Evolutionary conservation across 2,888 invertebrate species (phyloP).

Genomic region (Tipula lateralis): DNA sequence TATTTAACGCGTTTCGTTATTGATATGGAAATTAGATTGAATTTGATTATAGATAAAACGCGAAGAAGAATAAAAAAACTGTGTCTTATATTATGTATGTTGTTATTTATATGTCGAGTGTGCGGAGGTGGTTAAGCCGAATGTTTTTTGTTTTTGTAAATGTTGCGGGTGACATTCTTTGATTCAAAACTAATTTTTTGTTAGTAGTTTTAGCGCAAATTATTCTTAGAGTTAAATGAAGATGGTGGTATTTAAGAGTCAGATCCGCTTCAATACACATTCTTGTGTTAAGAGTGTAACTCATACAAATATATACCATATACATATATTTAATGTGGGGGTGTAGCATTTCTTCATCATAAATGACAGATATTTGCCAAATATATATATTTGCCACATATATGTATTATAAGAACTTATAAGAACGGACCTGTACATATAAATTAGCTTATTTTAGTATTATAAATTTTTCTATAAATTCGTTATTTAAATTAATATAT

Average conservation of each 20-base stretch:
- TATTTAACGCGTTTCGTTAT: conserved; percentile 24
- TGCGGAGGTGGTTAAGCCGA: conserved; percentile 5
- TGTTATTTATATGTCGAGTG: conserved; percentile 2
- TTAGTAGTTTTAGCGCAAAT: background rate
- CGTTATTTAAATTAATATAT: background rate
- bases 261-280: background rate
- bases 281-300: background rate
- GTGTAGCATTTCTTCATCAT: background rate
- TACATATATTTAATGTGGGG: background rate
- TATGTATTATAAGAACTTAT: background rate
- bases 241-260: background rate
- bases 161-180: conserved; percentile 19
- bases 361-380: background rate
- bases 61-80: background rate
- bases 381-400: background rate
- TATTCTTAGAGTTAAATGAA: background rate
- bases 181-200: background rate
- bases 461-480: background rate
- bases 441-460: background rate
- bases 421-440: background rate
- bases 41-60: conserved; percentile 13
- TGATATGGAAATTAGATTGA: conserved; percentile 24
- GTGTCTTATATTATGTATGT: background rate
- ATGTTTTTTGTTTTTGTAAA: background rate
- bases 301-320: no score